phyloP scores from a whole-genome alignment of 2,797 vertebrate species.

The Glossophaga mutica region DNA sequence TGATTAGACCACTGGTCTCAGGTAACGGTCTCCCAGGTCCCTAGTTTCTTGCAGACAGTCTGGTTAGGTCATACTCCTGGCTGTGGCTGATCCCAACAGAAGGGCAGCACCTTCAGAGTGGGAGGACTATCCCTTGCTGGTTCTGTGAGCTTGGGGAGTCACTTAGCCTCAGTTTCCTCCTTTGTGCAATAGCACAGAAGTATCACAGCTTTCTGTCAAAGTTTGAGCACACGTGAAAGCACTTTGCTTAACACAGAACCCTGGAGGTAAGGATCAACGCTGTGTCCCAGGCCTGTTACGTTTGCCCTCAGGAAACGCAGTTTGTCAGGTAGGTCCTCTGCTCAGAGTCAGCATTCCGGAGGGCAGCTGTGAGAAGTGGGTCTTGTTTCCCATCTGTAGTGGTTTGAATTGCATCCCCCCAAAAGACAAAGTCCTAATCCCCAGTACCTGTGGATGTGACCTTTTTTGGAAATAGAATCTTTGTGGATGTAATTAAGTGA shows the following conservation, averaged over 20 bases:
- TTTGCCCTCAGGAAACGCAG: background rate
- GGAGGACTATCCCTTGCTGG: background rate
- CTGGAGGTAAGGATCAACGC: background rate
- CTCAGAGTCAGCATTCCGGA: background rate
- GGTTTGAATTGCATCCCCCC: background rate
- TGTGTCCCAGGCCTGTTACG: background rate
- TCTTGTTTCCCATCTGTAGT: background rate
- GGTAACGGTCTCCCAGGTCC: background rate
- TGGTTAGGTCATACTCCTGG: background rate
- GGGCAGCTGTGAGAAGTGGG: background rate
- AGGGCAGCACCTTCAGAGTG: background rate
- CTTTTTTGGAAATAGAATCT: conserved; percentile 13
- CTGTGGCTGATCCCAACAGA: background rate
- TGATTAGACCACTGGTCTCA: background rate
- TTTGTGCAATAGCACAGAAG: background rate
- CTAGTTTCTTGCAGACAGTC: background rate
- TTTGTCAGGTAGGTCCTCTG: background rate
- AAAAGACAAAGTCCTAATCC: background rate
- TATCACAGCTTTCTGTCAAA: too few relatives aligned
- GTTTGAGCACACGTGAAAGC: background rate
- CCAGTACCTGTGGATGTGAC: background rate
- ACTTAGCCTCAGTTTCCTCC: background rate
- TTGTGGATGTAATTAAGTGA: background rate
- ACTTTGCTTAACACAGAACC: background rate
- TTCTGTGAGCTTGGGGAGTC: background rate